These are phyloP conservation scores for Xiphorhynchus erythropygius DNA, from an alignment of 2,797 vertebrate species.

Conservation along the genomic window DNA sequence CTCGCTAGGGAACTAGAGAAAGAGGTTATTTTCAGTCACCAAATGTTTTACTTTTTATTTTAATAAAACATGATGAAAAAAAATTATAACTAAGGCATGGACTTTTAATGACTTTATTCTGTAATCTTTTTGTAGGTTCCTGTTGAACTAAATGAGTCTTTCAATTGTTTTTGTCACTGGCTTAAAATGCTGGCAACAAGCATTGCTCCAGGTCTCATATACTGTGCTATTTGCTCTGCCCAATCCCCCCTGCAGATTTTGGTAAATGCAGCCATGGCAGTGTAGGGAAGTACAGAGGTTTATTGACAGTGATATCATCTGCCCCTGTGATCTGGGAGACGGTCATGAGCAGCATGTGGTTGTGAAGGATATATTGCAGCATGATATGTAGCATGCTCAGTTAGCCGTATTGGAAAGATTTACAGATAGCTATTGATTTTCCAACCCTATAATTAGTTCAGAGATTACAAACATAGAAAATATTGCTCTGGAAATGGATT, in stretches of 20 bases:
- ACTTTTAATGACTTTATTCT: neutral
- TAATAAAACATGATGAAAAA: neutral
- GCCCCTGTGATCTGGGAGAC: neutral
- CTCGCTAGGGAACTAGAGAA: neutral
- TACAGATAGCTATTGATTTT: conserved; percentile 47
- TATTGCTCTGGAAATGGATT: conserved; percentile 30
- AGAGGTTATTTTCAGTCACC: neutral
- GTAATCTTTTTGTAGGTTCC: neutral
- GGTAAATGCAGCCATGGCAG: neutral
- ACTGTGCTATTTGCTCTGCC: neutral
- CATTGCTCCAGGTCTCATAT: neutral
- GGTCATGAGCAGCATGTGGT: neutral
- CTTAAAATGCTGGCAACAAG: neutral
- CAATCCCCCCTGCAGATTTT: neutral
- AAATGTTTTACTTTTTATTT: neutral
- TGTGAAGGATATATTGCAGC: neutral
- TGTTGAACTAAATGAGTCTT: neutral
- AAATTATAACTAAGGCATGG: neutral
- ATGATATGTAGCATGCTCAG: neutral
- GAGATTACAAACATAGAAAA: conserved; percentile 46
- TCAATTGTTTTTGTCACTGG: neutral
- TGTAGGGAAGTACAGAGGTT: neutral
- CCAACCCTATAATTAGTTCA: conserved; percentile 43
- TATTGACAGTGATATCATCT: neutral
- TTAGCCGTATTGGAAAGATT: neutral